Conservation (phyloP, 2,888 invertebrate genomes). For the Calameuta pallipes region DNA sequence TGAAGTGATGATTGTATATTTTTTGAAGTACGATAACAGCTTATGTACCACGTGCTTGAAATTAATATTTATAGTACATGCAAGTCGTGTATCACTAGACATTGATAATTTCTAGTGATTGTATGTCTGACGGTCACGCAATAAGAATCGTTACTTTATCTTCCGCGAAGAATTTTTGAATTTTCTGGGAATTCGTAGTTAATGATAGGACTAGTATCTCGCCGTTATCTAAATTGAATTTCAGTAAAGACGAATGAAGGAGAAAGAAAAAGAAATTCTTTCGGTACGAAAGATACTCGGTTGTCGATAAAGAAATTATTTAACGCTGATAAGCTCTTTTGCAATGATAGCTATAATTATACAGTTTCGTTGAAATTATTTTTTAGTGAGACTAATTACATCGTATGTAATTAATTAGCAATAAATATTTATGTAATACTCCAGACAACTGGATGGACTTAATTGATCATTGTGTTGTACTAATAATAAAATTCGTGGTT, state of each 20-base stretch:
- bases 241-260: background rate
- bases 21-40: background rate
- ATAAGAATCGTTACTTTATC: background rate
- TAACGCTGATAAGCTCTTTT: too few species aligned
- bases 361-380: too few species aligned
- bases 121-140: background rate
- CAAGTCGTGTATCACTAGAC: constrained; percentile 12
- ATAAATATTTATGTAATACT: too few species aligned
- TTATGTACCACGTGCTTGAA: constrained; percentile 18
- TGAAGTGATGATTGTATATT: background rate
- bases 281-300: background rate
- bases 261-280: background rate
- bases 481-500: too few species aligned
- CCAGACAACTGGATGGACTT: too few species aligned
- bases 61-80: constrained; percentile 38
- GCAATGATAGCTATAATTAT: too few species aligned
- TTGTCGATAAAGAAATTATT: too few species aligned
- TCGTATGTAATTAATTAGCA: too few species aligned
- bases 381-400: too few species aligned
- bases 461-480: too few species aligned
- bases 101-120: background rate
- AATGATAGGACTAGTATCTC: too few species aligned
- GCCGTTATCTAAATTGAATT: background rate
- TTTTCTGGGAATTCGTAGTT: too few species aligned
- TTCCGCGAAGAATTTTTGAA: background rate